Conservation (phyloP, 2,113 vertebrate genomes). For the Cryptomyrus ogoouensis region DNA sequence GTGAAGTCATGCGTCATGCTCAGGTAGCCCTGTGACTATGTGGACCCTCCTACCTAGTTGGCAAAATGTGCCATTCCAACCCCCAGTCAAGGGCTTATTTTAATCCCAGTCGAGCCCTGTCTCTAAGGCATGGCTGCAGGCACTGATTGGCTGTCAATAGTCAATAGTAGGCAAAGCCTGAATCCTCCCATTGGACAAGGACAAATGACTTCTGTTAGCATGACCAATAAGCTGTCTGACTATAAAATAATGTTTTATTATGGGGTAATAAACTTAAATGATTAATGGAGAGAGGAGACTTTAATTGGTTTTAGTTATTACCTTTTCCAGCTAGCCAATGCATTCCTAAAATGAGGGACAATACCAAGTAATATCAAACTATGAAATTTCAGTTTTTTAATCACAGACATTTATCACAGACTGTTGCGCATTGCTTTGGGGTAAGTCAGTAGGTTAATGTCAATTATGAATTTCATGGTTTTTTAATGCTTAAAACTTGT, state of each 20-base stretch:
- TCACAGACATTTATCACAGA: background rate
- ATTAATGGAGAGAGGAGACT: background rate
- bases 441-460: slow-evolving; percentile 31
- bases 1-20: too few species aligned
- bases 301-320: background rate
- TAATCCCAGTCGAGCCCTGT: background rate
- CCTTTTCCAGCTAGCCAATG: background rate
- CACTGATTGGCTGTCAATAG: background rate
- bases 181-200: background rate
- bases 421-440: slow-evolving; percentile 1
- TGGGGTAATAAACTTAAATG: background rate
- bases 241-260: background rate
- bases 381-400: background rate
- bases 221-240: background rate
- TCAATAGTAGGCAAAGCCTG: background rate
- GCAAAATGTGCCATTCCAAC: background rate
- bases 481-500: slow-evolving; percentile 13
- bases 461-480: slow-evolving; percentile 34
- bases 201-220: background rate
- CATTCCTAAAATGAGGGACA: background rate
- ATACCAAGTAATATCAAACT: background rate
- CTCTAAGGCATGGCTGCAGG: background rate
- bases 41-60: background rate
- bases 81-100: background rate
- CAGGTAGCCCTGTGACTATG: background rate